Conservation (phyloP, 2,888 invertebrate species). For the Chaetoderma sp. region DNA sequence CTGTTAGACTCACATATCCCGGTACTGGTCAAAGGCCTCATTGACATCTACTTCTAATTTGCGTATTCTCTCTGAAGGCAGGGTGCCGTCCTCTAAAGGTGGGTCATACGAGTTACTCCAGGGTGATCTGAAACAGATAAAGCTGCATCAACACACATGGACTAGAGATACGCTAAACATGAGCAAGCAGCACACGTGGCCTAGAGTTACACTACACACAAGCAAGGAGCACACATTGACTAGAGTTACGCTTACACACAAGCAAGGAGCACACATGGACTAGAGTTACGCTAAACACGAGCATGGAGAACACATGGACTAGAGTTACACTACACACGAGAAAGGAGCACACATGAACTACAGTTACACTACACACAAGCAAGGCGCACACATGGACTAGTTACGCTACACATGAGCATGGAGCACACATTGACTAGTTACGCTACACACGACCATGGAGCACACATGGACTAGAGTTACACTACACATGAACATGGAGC, state of each 20-base stretch:
- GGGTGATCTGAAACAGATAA: constrained; percentile 79
- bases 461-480: too few species aligned
- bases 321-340: not conserved
- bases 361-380: too few species aligned
- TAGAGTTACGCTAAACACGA: too few species aligned
- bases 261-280: too few species aligned
- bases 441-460: too few species aligned
- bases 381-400: too few species aligned
- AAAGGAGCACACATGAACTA: not conserved
- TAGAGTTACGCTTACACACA: too few species aligned
- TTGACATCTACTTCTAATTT: constrained; percentile 98
- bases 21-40: constrained; percentile 97
- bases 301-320: not conserved
- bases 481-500: too few species aligned
- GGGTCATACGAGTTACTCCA: constrained; percentile 99
- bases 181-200: not conserved
- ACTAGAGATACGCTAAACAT: not conserved
- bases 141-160: not conserved
- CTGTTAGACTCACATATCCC: constrained; percentile 80
- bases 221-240: too few species aligned
- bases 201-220: too few species aligned
- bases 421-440: too few species aligned
- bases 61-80: constrained; percentile 96
- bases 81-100: constrained; percentile 96
- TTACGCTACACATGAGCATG: too few species aligned